Conservation (phyloP, 2,113 vertebrate species). For the Chitala chitala region DNA sequence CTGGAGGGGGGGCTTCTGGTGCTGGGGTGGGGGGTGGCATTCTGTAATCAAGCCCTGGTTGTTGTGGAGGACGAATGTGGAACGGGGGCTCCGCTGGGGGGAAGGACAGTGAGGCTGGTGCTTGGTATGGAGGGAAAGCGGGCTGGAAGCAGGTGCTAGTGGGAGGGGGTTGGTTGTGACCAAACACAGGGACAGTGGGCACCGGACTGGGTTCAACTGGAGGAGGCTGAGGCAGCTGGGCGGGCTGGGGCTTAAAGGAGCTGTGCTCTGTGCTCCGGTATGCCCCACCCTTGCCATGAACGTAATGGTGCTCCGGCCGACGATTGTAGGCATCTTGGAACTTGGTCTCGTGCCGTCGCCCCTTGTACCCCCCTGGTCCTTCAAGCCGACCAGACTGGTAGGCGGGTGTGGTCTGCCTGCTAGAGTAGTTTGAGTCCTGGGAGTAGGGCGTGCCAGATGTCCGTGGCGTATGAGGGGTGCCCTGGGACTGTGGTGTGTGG, state of each 20-base stretch:
- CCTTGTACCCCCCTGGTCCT: conserved; percentile 73
- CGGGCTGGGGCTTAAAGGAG: conserved; percentile 71
- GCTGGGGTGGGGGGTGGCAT: conserved; percentile 56
- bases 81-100: conserved; percentile 70
- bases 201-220: conserved; percentile 60
- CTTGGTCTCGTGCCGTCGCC: conserved; percentile 82
- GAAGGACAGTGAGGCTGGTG: conserved; percentile 68
- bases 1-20: conserved; percentile 53
- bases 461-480: conserved; percentile 83
- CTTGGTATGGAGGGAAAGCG: conserved; percentile 82
- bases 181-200: conserved; percentile 41
- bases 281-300: conserved; percentile 57
- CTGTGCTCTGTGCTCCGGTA: conserved; percentile 72
- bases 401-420: conserved; percentile 84
- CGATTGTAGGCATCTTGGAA: conserved; percentile 95
- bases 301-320: conserved; percentile 79
- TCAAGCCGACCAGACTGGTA: conserved; percentile 78
- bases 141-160: conserved; percentile 75
- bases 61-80: conserved; percentile 66
- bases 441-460: conserved; percentile 83
- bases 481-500: conserved; percentile 80
- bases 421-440: conserved; percentile 91
- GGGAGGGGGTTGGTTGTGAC: conserved; percentile 70
- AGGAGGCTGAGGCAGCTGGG: conserved; percentile 21
- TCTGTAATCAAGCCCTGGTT: conserved; percentile 75